These are phyloP conservation scores for Saimiri boliviensis DNA, from an alignment of 2,113 vertebrate genomes.

Conservation along the genomic window DNA sequence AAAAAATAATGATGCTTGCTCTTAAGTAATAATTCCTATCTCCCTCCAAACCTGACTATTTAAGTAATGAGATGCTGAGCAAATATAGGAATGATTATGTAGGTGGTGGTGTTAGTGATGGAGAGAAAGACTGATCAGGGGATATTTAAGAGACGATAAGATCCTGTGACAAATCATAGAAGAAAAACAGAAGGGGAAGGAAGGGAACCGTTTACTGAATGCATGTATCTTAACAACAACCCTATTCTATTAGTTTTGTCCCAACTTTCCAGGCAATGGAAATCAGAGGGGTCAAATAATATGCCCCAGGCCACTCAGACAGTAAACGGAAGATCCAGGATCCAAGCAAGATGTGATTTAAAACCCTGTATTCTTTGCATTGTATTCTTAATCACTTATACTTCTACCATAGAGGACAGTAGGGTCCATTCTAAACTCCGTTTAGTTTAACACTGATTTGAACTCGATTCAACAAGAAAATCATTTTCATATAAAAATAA, in stretches of 20 bases:
- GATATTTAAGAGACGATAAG: not conserved
- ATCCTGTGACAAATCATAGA: not conserved
- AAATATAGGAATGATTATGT: not conserved
- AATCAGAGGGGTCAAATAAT: not conserved
- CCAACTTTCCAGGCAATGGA: not conserved
- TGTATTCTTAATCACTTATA: not conserved
- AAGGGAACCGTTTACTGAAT: not conserved
- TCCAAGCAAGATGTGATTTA: not conserved
- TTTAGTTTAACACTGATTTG: not conserved
- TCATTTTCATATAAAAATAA: not conserved
- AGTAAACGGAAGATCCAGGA: not conserved
- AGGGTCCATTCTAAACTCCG: not conserved
- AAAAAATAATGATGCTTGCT: not conserved
- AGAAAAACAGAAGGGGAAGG: not conserved
- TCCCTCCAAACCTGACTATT: constrained; percentile 12
- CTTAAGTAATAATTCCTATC: not conserved
- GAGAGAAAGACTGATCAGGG: not conserved
- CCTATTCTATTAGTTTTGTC: not conserved
- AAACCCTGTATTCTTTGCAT: not conserved
- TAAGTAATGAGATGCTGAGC: constrained; percentile 9
- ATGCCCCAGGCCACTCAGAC: not conserved
- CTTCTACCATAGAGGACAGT: not conserved
- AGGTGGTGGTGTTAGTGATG: not conserved
- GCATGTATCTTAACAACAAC: not conserved
- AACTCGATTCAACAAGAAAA: not conserved